Conservation (phyloP, 2,113 vertebrate genomes). For the Sturnira hondurensis region DNA sequence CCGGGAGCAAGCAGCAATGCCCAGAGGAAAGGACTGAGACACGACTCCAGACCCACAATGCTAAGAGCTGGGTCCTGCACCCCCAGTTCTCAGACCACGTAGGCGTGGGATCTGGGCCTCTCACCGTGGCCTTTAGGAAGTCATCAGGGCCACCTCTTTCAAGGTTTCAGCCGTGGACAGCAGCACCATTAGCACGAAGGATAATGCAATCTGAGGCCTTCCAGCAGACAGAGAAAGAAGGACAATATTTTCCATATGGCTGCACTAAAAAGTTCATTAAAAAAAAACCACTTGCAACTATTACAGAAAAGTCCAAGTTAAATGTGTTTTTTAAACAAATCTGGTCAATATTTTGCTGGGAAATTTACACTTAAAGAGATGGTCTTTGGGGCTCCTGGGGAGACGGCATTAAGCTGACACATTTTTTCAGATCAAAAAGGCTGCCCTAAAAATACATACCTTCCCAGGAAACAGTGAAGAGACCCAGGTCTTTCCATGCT, state of each 20-base stretch:
- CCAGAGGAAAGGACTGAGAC: background rate
- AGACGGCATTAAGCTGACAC: background rate
- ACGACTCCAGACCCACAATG: background rate
- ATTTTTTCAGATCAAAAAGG: background rate
- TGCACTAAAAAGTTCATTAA: background rate
- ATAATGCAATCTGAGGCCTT: conserved; percentile 13
- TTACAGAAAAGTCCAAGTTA: conserved; percentile 49
- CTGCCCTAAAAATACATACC: background rate
- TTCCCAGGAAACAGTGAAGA: background rate
- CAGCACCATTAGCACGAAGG: background rate
- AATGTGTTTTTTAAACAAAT: background rate
- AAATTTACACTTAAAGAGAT: conserved; percentile 26
- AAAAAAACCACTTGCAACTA: background rate
- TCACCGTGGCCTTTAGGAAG: background rate
- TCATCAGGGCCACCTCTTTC: background rate
- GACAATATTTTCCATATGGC: conserved; percentile 40
- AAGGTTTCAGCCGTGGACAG: background rate
- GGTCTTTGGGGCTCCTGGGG: background rate
- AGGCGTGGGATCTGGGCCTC: background rate
- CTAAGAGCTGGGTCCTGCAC: background rate
- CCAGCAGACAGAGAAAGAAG: background rate
- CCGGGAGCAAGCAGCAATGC: background rate
- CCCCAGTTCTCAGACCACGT: background rate
- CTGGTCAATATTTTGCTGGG: conserved; percentile 44
- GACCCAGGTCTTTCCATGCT: background rate